A percentile compares a stretch with the other conserved stretches of the same genome.
phyloP scores from a whole-genome alignment of 1,140 invertebrate genomes.

The Maconellicoccus hirsutus region DNA sequence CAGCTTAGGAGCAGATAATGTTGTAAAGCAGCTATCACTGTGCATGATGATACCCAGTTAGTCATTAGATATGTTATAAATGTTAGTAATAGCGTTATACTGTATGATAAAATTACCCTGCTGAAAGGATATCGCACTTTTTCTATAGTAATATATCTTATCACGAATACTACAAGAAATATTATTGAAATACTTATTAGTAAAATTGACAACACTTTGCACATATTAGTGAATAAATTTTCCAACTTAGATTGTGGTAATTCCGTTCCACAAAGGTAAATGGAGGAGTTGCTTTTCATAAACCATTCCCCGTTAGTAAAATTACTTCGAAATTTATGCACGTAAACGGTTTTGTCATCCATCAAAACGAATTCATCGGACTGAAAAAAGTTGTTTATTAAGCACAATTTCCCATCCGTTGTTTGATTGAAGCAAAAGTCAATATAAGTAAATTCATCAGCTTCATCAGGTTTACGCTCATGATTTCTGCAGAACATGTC shows the following conservation, averaged over 20 bases:
- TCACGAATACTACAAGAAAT: slow-evolving; percentile 39
- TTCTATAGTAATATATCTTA: slow-evolving; percentile 37
- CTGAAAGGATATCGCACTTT: slow-evolving; percentile 42
- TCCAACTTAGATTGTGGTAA: neutral
- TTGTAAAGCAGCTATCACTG: slow-evolving; percentile 37
- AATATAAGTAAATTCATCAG: neutral
- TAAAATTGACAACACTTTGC: neutral
- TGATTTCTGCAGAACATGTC: neutral
- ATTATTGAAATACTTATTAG: slow-evolving; percentile 35
- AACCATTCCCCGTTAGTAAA: neutral
- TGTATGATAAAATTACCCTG: slow-evolving; percentile 41
- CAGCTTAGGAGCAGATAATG: slow-evolving; percentile 43
- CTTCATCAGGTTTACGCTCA: neutral
- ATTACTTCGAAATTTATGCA: neutral
- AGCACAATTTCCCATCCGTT: neutral
- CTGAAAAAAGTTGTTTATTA: neutral
- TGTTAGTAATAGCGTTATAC: slow-evolving; percentile 37
- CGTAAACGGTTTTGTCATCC: neutral
- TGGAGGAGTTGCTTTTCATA: neutral
- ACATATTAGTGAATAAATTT: neutral
- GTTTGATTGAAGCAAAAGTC: neutral
- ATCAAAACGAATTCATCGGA: neutral
- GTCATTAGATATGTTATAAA: slow-evolving; percentile 39
- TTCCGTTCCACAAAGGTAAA: neutral
- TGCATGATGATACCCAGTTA: slow-evolving; percentile 32